Percentiles rank a stretch among this genome's conserved stretches.
Evolutionary conservation across 2,113 vertebrate species (phyloP).

Genomic region (Baryphthengus martii): DNA sequence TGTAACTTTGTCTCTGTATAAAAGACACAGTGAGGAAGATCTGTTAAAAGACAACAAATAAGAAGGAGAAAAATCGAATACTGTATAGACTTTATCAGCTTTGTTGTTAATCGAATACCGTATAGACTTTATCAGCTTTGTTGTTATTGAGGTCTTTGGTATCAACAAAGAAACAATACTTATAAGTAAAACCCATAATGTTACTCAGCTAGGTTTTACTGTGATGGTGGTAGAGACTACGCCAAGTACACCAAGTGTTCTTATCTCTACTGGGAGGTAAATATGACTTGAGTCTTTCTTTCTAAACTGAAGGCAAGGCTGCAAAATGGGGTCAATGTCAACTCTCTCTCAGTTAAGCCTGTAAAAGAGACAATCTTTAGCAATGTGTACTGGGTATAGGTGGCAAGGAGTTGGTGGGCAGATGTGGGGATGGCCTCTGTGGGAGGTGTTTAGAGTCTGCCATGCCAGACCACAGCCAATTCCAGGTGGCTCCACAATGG

Average conservation of each 20-base stretch:
- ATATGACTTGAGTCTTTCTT: not conserved
- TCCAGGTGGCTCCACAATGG: not conserved
- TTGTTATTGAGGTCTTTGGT: not conserved
- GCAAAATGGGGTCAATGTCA: not conserved
- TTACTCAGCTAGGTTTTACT: not conserved
- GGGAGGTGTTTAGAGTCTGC: not conserved
- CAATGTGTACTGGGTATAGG: not conserved
- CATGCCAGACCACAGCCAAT: not conserved
- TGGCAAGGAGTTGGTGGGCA: not conserved
- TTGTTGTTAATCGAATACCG: too few relatives aligned
- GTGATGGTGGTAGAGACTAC: not conserved
- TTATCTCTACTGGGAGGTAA: not conserved
- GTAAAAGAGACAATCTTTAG: not conserved
- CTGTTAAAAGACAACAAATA: conserved; percentile 12
- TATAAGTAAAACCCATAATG: not conserved
- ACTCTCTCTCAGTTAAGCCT: not conserved
- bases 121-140: not conserved
- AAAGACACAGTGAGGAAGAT: conserved; percentile 23
- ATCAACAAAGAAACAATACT: not conserved
- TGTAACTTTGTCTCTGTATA: conserved; percentile 51
- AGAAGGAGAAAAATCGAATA: not conserved
- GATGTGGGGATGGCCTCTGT: not conserved
- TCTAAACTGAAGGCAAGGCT: not conserved
- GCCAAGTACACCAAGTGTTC: not conserved
- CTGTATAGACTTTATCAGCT: not conserved